Percentiles rank a stretch among this genome's conserved stretches.
Evolutionary conservation across 2,888 invertebrate genomes (phyloP).

Genomic region (Pilophorus perplexus): DNA sequence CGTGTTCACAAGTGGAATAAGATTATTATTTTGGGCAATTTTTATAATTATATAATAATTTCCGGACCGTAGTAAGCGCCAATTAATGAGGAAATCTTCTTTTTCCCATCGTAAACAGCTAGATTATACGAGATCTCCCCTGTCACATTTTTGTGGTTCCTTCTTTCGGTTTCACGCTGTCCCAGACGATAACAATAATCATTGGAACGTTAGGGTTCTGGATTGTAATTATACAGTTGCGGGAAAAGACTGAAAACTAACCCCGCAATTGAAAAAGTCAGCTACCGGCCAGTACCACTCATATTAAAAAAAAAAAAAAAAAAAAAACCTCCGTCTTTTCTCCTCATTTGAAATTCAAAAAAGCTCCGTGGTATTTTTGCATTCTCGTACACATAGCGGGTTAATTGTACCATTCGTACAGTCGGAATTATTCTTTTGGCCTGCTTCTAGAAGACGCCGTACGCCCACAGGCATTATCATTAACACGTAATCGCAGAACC

Average conservation of each 20-base stretch:
- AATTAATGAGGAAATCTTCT: too few relatives aligned
- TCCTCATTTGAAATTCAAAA: not conserved
- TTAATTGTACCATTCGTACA: not conserved
- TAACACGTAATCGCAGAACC: not conserved
- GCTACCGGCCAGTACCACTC: not conserved
- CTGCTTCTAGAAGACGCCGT: too few relatives aligned
- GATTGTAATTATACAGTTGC: not conserved
- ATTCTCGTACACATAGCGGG: not conserved
- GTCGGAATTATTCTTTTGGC: not conserved
- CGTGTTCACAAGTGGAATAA: too few relatives aligned
- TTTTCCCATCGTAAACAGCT: too few relatives aligned
- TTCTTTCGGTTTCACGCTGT: not conserved
- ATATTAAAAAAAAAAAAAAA: too few relatives aligned
- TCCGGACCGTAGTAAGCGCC: too few relatives aligned
- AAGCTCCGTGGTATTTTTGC: not conserved
- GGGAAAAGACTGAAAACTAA: not conserved
- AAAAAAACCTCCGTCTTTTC: not conserved
- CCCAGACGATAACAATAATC: not conserved
- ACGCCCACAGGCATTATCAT: not conserved
- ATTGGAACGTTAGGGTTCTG: not conserved
- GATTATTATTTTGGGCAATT: too few relatives aligned
- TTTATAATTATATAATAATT: too few relatives aligned
- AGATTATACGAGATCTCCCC: too few relatives aligned
- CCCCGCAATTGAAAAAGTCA: slow-evolving; percentile 20
- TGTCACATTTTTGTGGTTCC: not conserved